Percentiles rank a stretch among this genome's conserved stretches.
These are phyloP conservation scores for Mesembrinibis cayennensis DNA, from an alignment of 2,113 vertebrate genomes.

Conservation along the genomic window DNA sequence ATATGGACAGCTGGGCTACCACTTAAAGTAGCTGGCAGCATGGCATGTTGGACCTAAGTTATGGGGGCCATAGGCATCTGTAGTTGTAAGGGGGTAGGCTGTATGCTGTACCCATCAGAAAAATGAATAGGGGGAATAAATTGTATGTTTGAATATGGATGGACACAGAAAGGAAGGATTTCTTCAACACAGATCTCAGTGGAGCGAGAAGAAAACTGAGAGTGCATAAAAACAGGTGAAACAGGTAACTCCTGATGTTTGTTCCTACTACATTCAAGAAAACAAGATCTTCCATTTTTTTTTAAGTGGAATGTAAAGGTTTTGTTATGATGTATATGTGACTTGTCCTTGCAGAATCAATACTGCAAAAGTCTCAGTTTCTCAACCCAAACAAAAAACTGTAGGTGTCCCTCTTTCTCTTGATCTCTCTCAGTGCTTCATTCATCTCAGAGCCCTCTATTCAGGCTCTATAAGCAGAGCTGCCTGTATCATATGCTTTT, in stretches of 20 bases:
- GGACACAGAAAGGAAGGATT: neutral
- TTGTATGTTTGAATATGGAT: neutral
- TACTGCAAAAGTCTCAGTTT: neutral
- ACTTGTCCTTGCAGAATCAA: neutral
- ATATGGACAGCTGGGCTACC: neutral
- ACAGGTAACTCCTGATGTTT: neutral
- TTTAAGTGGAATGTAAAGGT: neutral
- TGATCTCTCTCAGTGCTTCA: neutral
- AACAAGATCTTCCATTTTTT: rapidly evolving
- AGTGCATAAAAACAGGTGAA: neutral
- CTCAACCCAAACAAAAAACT: neutral
- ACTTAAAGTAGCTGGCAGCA: neutral
- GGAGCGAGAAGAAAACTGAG: neutral
- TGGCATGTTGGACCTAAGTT: neutral
- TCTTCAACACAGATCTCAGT: neutral
- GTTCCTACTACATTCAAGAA: neutral
- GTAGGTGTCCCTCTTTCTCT: neutral
- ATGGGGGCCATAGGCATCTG: rapidly evolving
- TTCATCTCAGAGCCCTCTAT: neutral
- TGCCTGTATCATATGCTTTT: neutral
- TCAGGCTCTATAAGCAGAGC: neutral
- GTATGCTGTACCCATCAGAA: neutral
- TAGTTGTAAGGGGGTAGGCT: neutral
- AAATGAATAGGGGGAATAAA: neutral
- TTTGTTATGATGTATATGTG: neutral